A percentile compares a stretch with the other conserved stretches of the same genome.
Conservation (phyloP, 2,888 invertebrate species). For the Orthosia gothica region DNA sequence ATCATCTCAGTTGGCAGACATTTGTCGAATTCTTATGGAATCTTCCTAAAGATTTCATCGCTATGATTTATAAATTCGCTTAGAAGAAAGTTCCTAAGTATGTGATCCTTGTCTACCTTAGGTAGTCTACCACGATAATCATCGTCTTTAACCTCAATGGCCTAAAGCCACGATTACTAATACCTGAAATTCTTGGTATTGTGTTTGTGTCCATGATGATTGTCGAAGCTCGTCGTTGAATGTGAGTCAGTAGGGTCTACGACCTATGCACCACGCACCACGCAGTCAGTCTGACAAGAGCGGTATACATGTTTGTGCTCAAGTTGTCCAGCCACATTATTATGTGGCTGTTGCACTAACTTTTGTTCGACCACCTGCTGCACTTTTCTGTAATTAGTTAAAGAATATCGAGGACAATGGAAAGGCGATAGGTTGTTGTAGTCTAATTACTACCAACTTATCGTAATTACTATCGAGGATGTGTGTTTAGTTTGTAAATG, state of each 20-base stretch:
- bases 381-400: slow-evolving; percentile 61
- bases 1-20: neutral
- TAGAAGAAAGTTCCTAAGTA: neutral
- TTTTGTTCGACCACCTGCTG: slow-evolving; percentile 67
- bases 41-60: slow-evolving; percentile 4
- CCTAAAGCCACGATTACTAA: slow-evolving; percentile 12
- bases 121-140: neutral
- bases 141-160: neutral
- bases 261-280: slow-evolving; percentile 65
- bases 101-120: neutral
- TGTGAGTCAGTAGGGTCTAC: slow-evolving; percentile 67
- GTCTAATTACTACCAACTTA: slow-evolving; percentile 44
- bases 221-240: slow-evolving; percentile 58
- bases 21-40: neutral
- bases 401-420: slow-evolving; percentile 51
- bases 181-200: slow-evolving; percentile 51
- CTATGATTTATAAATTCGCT: neutral
- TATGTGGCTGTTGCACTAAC: slow-evolving; percentile 57
- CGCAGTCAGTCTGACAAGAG: slow-evolving; percentile 60
- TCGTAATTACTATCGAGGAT: slow-evolving; percentile 29
- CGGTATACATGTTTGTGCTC: slow-evolving; percentile 55
- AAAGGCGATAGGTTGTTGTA: slow-evolving; percentile 52
- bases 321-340: slow-evolving; percentile 64
- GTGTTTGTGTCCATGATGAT: slow-evolving; percentile 39
- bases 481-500: slow-evolving; percentile 18